Evolutionary conservation across 2,113 vertebrate species (phyloP), one percentile per base, ranked within the genome.

Genomic region (Oophaga pumilio): DNA sequence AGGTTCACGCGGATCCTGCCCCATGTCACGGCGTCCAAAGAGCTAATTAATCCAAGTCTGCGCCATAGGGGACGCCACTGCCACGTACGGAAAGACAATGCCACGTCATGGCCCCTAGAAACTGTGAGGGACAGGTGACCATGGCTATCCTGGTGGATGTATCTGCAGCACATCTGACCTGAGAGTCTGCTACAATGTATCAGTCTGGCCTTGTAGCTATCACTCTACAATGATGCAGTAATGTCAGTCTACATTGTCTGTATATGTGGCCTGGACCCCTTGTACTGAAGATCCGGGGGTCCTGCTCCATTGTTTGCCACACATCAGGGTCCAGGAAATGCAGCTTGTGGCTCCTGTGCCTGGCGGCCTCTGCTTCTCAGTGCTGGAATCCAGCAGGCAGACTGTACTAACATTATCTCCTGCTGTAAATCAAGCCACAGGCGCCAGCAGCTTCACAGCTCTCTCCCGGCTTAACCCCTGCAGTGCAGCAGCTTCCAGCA

Each of bases 361-460:
- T 74, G 71, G 71, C 69, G 69, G 28, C 33, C 69, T 73, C 69
- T 71, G 76, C 85, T 80, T 26, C 76, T 74, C 64, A 73, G 87
- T 83, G 71, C 71, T 76, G 78, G 87, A 88, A 76, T 88, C 87
- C 87, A 88, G 85, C 50, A 77, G 64, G 76, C 86, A 87, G 87
- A 88, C 87, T 83, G 87, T 83, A 62, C 87, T 88, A 83, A 88
- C 87, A 88, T 88, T 88, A 88, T 84, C 87, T 76, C 69, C 80
- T 18, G 80, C 87, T 88, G 80, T 88, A 88, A 88, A 88, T 88
- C 87, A 83, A 79, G 66, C 85, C 76, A 20, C 85, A 81, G 85
- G 85, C 68, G 83, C 81, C 85, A 88, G 77, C 80, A 52, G 56
- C 86, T 73, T 84, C 82, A 56, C 82, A 77, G 80, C 83, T 84